Base-by-base conservation (phyloP, 2,888 invertebrate genomes). In the Apotomis turbidana region DNA sequence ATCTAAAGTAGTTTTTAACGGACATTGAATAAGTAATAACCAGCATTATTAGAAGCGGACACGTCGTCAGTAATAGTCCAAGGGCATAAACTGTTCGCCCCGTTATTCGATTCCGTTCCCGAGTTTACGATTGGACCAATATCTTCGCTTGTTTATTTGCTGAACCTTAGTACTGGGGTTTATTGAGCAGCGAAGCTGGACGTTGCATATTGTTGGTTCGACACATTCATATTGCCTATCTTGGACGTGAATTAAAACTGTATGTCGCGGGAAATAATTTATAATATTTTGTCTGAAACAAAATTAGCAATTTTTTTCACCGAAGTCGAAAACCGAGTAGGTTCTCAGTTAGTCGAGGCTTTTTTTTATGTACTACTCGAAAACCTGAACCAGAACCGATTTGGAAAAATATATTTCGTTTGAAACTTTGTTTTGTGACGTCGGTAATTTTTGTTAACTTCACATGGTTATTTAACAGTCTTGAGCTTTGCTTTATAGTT, bases 91-190 rank as follows among this genome's bases (percentile, higher is more conserved):
- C 74, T 58, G 66, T 68, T 73, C 68, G 55, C 55, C 57, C 54
- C 70, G 73, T 75, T 70, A 76, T 74, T 80, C 79, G 78, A 81
- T 82, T 79, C 78, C 74, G 78, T 80, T 76, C 80, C 80, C 71
- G 79, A 79, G 77, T 81, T 80, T 78, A 82, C 74, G 79, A 80
- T 72, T 71, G 68, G 57, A 68, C 75, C 77, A 78, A 79, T 82
- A 82, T 67, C 68, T 79, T 79, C 61, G 6, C 77, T 73, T 81
- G 78, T 79, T 79, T 81, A 81, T 79, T 75, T 61, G 75, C 70
- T 70, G 68, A 62, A 74, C 71, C 77, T 76, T 68, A 57, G 61
- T 60, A 66, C 44, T 49, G 9, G 57, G 15, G 38, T 64, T 52
- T 64, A 70, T 64, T 41, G 70, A 64, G 12, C 13, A 64, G 51